Base-by-base conservation (phyloP, 2,113 vertebrate genomes). In the Grammomys dolichurus region DNA sequence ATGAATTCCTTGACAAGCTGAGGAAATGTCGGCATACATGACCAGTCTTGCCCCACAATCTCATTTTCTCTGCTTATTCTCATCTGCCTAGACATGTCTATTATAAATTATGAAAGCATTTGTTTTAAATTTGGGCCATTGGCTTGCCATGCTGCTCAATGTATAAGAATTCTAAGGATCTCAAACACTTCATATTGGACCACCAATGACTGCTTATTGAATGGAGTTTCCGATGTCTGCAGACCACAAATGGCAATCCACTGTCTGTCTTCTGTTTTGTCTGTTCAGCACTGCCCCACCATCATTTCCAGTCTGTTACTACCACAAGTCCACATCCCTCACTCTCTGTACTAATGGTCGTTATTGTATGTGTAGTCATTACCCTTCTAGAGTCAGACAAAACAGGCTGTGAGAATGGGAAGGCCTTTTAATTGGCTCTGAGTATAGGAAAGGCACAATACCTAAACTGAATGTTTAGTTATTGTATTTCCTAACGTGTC, bases 21-120 rank as follows among this genome's bases (percentile, higher is more conserved):
- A 48, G 70, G 13, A 96, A 63, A 28, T 78, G 0, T 7, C 10
- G 17, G 11, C 51, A n/a, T 51, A 28, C 46, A 40, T n/a, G 78
- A 90, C 7, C 2, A 81, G 17, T 70, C 89, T 91, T 97, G 48
- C 9, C 22, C 33, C 88, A 58, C 46, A 16, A 56, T 82, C 67
- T 91, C 9, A 73, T 82, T 91, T 95, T 77, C n/a, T 76, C 48
- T 28, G 48, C 20, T 78, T 4, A 20, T 81, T 88, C 43, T 95
- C 4, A 70, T 40, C 7, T 86, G 91, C 48, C 77, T 87, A 77
- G 76, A 89, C 91, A 78, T 65, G 77, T 89, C 90, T 56, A 24
- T 75, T 19, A 80, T n/a, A 69, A 84, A 93, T 75, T 90, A n/a
- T 60, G 46, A 87, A 70, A 88, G 10, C 8, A 43, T 56, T 72